Evolutionary conservation across 2,888 invertebrate species (phyloP).

Genomic region (Spisula subtruncata): DNA sequence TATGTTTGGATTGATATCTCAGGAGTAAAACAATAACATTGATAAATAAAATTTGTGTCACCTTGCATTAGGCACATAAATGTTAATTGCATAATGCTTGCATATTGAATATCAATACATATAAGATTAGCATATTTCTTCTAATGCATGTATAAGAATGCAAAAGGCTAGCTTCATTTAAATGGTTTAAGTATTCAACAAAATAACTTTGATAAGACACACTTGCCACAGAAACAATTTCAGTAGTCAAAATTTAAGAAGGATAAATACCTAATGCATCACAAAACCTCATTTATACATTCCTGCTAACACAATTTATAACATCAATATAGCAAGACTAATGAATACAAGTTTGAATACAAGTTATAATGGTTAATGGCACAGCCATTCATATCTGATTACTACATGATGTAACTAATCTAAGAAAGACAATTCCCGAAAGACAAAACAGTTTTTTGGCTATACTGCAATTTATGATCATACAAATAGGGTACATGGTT

Average conservation of each 20-base stretch:
- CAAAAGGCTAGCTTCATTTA: background rate
- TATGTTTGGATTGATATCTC: background rate
- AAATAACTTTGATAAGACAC: background rate
- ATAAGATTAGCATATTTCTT: background rate
- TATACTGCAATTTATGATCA: background rate
- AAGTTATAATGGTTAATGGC: too few relatives aligned
- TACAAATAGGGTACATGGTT: too few relatives aligned
- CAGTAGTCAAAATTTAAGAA: background rate
- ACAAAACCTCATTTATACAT: background rate
- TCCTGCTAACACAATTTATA: background rate
- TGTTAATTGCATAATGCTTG: slow-evolving; percentile 13
- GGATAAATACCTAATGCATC: background rate
- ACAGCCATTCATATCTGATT: slow-evolving; percentile 16
- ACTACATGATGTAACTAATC: background rate
- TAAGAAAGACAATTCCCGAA: slow-evolving; percentile 18
- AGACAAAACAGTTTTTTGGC: background rate
- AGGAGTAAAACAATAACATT: background rate
- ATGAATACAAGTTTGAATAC: background rate
- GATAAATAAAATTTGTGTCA: background rate
- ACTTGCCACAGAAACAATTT: background rate
- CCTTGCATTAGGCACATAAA: slow-evolving; percentile 3
- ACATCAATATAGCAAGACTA: background rate
- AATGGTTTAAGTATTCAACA: too few relatives aligned
- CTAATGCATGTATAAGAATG: background rate
- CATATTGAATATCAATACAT: slow-evolving; percentile 9